Evolutionary conservation across 2,113 vertebrate species (phyloP).

Genomic region (Gobio gobio): DNA sequence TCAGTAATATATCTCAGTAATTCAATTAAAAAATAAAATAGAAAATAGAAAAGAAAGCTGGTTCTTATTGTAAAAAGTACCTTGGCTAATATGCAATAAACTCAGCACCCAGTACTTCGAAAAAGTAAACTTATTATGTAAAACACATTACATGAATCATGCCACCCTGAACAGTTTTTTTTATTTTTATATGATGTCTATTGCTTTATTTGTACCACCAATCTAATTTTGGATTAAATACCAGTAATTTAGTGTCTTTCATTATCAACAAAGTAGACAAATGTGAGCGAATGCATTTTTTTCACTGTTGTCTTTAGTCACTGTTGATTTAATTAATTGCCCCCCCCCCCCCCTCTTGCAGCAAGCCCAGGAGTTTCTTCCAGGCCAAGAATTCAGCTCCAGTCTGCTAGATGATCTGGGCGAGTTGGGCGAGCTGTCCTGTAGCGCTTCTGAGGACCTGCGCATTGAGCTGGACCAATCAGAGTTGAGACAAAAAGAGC

Average conservation of each 20-base stretch:
- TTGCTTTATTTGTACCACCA: neutral
- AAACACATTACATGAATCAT: too few species aligned
- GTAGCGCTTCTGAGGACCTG: constrained; percentile 84
- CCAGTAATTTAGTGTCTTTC: neutral
- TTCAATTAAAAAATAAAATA: too few species aligned
- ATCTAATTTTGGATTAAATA: neutral
- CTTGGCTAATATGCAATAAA: too few species aligned
- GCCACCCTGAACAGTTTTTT: too few species aligned
- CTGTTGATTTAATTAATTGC: neutral
- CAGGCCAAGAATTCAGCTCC: constrained; percentile 79
- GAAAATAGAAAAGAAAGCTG: too few species aligned
- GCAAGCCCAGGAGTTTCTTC: constrained; percentile 83
- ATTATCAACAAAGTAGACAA: neutral
- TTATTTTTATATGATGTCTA: too few species aligned
- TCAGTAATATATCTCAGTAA: too few species aligned
- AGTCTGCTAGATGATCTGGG: constrained; percentile 77
- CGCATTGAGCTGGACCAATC: constrained; percentile 88
- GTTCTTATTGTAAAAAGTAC: too few species aligned
- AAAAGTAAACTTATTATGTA: too few species aligned
- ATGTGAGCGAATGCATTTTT: neutral
- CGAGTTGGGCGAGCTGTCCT: constrained; percentile 67
- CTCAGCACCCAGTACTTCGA: too few species aligned
- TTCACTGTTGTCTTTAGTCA: neutral
- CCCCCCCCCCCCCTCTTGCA: constrained; percentile 40
- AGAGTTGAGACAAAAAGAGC: constrained; percentile 83